These are phyloP conservation scores for Microdon myrmicae DNA, from an alignment of 2,888 invertebrate species.

Conservation along the genomic window DNA sequence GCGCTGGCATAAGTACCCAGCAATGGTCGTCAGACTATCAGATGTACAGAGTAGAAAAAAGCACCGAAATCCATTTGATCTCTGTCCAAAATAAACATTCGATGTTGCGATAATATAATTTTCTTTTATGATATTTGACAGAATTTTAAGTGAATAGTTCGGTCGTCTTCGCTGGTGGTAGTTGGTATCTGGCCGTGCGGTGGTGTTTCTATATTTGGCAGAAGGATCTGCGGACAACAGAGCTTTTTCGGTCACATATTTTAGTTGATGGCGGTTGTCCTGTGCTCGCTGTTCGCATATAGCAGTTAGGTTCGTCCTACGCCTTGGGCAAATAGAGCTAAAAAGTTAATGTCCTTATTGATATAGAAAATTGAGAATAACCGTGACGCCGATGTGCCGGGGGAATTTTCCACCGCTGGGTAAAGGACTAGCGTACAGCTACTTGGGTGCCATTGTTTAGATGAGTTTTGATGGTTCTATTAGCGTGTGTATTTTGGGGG, in stretches of 20 bases:
- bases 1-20: no score
- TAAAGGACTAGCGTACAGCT: conserved; percentile 13
- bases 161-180: conserved; percentile 32
- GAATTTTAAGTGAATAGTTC: conserved; percentile 52
- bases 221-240: conserved; percentile 23
- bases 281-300: conserved; percentile 15
- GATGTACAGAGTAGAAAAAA: conserved; percentile 3
- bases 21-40: no score
- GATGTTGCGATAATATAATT: conserved; percentile 50
- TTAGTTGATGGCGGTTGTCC: conserved; percentile 4
- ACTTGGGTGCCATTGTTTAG: conserved; percentile 39
- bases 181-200: no score
- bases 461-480: conserved; percentile 46
- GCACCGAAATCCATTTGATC: conserved; percentile 45
- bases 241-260: conserved; percentile 31
- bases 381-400: conserved; percentile 52
- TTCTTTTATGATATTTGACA: conserved; percentile 51
- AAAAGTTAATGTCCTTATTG: conserved; percentile 45
- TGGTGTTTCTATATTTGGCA: conserved; percentile 23
- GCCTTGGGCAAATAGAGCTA: conserved; percentile 47
- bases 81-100: conserved; percentile 48
- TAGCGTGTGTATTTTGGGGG: conserved; percentile 35
- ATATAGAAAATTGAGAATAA: conserved; percentile 51
- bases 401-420: conserved; percentile 40
- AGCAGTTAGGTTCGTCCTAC: conserved; percentile 35